These are phyloP conservation scores for Poicephalus gulielmi DNA, from an alignment of 2,113 vertebrate genomes.

Conservation along the genomic window DNA sequence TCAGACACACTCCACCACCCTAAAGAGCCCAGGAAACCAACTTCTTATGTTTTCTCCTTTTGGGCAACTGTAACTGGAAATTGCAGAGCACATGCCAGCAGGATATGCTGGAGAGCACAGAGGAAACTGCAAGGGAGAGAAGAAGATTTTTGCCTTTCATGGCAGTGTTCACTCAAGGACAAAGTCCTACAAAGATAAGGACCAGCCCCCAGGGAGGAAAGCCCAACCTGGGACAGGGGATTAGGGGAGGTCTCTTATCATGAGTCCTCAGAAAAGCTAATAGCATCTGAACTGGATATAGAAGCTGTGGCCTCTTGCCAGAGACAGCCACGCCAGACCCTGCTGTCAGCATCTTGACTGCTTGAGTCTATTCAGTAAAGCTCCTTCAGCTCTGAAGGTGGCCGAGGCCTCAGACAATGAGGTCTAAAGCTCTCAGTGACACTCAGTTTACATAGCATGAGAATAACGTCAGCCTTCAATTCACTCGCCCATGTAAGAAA, in stretches of 20 bases:
- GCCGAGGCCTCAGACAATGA: background rate
- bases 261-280: background rate
- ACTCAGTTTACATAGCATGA: conserved; percentile 31
- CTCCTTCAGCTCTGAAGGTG: background rate
- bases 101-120: background rate
- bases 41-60: background rate
- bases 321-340: background rate
- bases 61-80: background rate
- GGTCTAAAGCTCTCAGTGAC: conserved; percentile 7
- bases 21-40: background rate
- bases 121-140: background rate
- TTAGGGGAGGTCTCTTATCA: background rate
- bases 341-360: background rate
- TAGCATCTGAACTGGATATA: accelerated
- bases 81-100: background rate
- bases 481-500: background rate
- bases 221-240: background rate
- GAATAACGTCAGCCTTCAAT: background rate
- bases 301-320: background rate
- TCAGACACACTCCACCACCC: background rate
- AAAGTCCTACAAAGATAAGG: background rate
- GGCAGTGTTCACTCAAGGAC: background rate
- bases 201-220: background rate
- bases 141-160: background rate
- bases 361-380: background rate